Conservation (phyloP, 2,888 invertebrate species). For the Epinotia demarniana region DNA sequence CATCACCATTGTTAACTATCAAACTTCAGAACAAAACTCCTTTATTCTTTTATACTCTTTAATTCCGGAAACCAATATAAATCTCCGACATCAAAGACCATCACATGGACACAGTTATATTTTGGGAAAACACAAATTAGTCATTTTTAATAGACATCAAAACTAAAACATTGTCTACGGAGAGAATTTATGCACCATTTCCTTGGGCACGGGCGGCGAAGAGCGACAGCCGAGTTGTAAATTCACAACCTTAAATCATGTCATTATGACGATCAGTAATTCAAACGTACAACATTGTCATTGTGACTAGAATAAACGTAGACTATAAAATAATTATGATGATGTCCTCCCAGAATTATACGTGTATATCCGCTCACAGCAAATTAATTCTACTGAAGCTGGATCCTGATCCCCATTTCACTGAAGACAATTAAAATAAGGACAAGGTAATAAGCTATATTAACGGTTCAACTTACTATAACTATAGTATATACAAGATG, state of each 20-base stretch:
- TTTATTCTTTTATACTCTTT: slow-evolving; percentile 11
- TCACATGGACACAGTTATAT: slow-evolving; percentile 34
- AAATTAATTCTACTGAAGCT: too few species aligned
- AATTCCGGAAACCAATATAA: slow-evolving; percentile 31
- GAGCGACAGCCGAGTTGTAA: slow-evolving; percentile 28
- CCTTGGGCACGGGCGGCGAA: slow-evolving; percentile 5
- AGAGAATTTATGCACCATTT: slow-evolving; percentile 43
- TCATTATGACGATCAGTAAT: background rate
- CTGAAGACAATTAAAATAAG: too few species aligned
- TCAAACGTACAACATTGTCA: background rate
- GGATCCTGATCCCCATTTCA: too few species aligned
- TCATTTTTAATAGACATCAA: slow-evolving; percentile 44
- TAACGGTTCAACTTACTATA: too few species aligned
- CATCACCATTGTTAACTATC: background rate
- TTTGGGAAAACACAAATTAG: slow-evolving; percentile 40
- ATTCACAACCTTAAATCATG: background rate
- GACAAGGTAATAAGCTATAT: too few species aligned
- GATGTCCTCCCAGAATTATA: too few species aligned
- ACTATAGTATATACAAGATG: too few species aligned
- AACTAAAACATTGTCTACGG: slow-evolving; percentile 41
- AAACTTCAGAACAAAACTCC: background rate
- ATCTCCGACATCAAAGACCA: slow-evolving; percentile 36
- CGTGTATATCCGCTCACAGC: background rate
- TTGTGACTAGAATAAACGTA: background rate
- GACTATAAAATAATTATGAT: too few species aligned